Conservation (phyloP, 2,888 invertebrate species). For the Catocala nupta region DNA sequence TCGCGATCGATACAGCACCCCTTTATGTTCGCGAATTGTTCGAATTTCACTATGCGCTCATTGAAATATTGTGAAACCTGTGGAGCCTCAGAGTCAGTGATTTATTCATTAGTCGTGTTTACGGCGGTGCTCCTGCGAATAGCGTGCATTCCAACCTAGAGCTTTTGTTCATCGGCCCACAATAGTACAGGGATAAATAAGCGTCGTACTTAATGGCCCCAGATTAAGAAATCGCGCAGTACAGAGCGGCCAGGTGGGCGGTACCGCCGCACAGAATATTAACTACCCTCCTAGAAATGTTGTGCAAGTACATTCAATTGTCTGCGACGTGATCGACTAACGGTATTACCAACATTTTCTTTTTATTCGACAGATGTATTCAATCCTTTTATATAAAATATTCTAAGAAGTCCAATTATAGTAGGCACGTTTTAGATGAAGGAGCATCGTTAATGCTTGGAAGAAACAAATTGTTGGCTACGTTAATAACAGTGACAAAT, state of each 20-base stretch:
- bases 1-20: constrained; percentile 51
- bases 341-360: constrained; percentile 20
- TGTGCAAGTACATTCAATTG: constrained; percentile 19
- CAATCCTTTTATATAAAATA: constrained; percentile 5
- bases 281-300: constrained; percentile 30
- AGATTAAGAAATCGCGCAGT: constrained; percentile 42
- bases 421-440: constrained; percentile 7
- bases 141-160: constrained; percentile 21
- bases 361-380: constrained; percentile 4
- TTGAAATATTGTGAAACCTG: constrained; percentile 50
- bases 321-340: constrained; percentile 26
- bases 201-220: constrained; percentile 36
- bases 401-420: constrained; percentile 10
- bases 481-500: constrained; percentile 42
- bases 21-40: constrained; percentile 47
- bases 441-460: constrained; percentile 16
- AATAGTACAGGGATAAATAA: constrained; percentile 37
- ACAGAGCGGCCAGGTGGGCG: constrained; percentile 37
- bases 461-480: constrained; percentile 21
- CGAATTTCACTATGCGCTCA: constrained; percentile 42
- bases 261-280: constrained; percentile 37
- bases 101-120: constrained; percentile 46
- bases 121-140: constrained; percentile 17
- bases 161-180: constrained; percentile 40
- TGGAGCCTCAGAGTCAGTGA: constrained; percentile 40